These are phyloP conservation scores for Lymantria dispar DNA, from an alignment of 2,888 invertebrate species.

Conservation along the genomic window DNA sequence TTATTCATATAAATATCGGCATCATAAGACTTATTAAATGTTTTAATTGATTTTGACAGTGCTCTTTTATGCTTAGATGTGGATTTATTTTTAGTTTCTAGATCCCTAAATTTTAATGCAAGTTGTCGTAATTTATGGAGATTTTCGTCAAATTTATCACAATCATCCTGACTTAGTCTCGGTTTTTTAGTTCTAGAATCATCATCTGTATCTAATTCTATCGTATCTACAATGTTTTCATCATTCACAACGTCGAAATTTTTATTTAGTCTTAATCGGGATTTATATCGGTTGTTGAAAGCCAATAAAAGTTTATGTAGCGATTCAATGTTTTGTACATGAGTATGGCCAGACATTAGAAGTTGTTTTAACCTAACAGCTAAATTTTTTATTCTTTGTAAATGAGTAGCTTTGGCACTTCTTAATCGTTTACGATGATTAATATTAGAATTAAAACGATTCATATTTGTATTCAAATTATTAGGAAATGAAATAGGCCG, in stretches of 20 bases:
- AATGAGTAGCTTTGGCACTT: slow-evolving; percentile 35
- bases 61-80: slow-evolving; percentile 56
- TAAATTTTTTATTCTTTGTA: slow-evolving; percentile 47
- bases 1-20: slow-evolving; percentile 57
- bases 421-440: slow-evolving; percentile 37
- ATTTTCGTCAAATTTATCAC: slow-evolving; percentile 43
- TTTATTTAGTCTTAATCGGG: slow-evolving; percentile 44
- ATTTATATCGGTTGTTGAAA: slow-evolving; percentile 56
- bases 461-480: slow-evolving; percentile 10
- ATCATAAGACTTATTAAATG: slow-evolving; percentile 61
- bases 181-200: slow-evolving; percentile 45
- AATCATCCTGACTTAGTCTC: slow-evolving; percentile 24
- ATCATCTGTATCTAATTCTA: slow-evolving; percentile 63
- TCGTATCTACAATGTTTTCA: slow-evolving; percentile 56
- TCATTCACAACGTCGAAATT: slow-evolving; percentile 47
- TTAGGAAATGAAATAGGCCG: slow-evolving; percentile 14
- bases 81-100: slow-evolving; percentile 45
- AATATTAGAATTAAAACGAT: slow-evolving; percentile 10
- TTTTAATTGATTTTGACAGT: slow-evolving; percentile 59
- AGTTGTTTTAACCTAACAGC: slow-evolving; percentile 44
- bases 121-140: slow-evolving; percentile 49
- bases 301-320: slow-evolving; percentile 50
- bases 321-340: slow-evolving; percentile 36
- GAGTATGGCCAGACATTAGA: slow-evolving; percentile 27
- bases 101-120: slow-evolving; percentile 48